Conservation (phyloP, 2,797 vertebrate genomes). For the Hydrocynus forskahlii region DNA sequence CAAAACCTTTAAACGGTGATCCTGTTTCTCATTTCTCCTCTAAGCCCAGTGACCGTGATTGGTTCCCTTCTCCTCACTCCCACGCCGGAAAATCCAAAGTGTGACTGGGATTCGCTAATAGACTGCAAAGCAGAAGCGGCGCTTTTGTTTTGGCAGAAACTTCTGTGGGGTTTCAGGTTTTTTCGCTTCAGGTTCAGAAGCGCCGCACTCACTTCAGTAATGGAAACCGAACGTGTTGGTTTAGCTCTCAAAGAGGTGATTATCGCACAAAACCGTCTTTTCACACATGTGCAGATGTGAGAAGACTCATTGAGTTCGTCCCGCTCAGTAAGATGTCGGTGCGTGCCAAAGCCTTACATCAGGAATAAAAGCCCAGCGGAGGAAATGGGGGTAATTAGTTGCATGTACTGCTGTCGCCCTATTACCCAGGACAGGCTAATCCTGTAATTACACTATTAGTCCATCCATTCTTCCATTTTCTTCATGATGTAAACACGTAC, state of each 20-base stretch:
- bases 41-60: neutral
- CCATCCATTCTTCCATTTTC: constrained; percentile 61
- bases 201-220: neutral
- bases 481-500: constrained; percentile 60
- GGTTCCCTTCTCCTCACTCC: constrained; percentile 1
- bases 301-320: constrained; percentile 4
- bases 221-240: constrained; percentile 10
- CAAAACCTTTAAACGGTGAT: neutral
- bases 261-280: constrained; percentile 42
- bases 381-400: constrained; percentile 60
- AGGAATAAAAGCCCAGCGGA: constrained; percentile 47
- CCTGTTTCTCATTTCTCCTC: neutral
- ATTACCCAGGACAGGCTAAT: constrained; percentile 62
- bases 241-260: constrained; percentile 40
- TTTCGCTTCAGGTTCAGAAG: neutral
- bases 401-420: constrained; percentile 56
- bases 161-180: neutral
- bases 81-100: constrained; percentile 1
- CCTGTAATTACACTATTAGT: constrained; percentile 67
- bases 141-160: constrained; percentile 22
- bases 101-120: constrained; percentile 34
- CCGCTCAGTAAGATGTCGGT: neutral
- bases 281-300: constrained; percentile 27
- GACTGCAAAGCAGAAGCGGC: constrained; percentile 6
- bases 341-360: constrained; percentile 7